Percentiles rank a stretch among this genome's conserved stretches.
Conservation (phyloP, 2,113 vertebrate species). For the Prinia subflava region DNA sequence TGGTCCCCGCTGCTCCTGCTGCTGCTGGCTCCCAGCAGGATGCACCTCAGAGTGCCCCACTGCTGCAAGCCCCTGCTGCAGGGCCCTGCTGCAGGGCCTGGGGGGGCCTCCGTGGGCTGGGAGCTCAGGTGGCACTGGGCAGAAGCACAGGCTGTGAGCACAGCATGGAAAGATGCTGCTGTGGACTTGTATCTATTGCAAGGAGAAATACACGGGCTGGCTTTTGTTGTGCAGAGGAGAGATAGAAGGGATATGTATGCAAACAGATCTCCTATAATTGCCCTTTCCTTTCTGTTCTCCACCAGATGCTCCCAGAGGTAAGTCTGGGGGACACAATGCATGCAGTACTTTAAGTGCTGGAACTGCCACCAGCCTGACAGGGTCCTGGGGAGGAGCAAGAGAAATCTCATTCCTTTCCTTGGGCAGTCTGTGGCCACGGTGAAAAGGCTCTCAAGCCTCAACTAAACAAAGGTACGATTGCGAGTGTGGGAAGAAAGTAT, state of each 20-base stretch:
- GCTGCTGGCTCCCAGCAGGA: neutral
- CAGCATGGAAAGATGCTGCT: neutral
- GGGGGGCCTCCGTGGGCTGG: neutral
- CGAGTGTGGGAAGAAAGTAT: neutral
- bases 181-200: rapidly evolving
- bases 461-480: neutral
- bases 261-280: neutral
- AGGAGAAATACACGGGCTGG: neutral
- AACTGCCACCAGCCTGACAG: neutral
- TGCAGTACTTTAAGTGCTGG: neutral
- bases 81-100: neutral
- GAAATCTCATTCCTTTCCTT: neutral
- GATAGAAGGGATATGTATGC: neutral
- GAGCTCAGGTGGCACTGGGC: neutral
- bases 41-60: neutral
- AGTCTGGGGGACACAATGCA: neutral
- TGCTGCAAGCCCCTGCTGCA: neutral
- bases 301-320: neutral
- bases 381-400: neutral
- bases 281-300: neutral
- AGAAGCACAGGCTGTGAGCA: neutral
- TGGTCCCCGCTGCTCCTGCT: neutral
- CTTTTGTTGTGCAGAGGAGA: neutral
- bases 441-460: neutral
- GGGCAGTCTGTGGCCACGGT: neutral